These are phyloP conservation scores for Selene dorsalis DNA, from an alignment of 2,797 vertebrate genomes.

Conservation along the genomic window DNA sequence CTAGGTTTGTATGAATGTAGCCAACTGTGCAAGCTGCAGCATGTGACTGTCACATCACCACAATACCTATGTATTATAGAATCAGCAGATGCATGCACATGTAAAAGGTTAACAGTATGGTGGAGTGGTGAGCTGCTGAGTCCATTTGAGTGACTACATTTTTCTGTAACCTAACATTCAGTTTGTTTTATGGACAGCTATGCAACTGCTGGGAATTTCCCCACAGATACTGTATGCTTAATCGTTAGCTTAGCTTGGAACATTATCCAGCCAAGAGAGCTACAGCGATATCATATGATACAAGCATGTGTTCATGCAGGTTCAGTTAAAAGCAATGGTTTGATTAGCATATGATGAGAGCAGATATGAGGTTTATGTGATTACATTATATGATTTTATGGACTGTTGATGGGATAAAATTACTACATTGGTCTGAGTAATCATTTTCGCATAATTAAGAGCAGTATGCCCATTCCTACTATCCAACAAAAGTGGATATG, in stretches of 20 bases:
- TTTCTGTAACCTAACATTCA: not conserved
- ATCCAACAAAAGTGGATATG: slow-evolving; percentile 41
- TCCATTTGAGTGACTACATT: not conserved
- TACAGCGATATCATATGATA: slow-evolving; percentile 5
- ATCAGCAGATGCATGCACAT: slow-evolving; percentile 8
- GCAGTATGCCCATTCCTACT: slow-evolving; percentile 36
- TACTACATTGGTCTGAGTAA: slow-evolving; percentile 10
- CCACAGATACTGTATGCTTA: not conserved
- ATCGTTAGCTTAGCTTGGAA: not conserved
- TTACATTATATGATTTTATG: slow-evolving; percentile 20
- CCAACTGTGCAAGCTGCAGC: slow-evolving; percentile 11
- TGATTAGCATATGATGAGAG: slow-evolving; percentile 19
- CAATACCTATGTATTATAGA: slow-evolving; percentile 13
- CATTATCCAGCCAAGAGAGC: not conserved
- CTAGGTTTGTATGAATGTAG: slow-evolving; percentile 17
- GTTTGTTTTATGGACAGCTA: not conserved
- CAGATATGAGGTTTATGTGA: slow-evolving; percentile 21
- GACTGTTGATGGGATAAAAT: slow-evolving; percentile 29
- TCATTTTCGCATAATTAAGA: slow-evolving; percentile 45
- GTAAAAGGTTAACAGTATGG: not conserved
- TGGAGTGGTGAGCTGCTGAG: not conserved
- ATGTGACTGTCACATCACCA: not conserved
- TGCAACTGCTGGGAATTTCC: not conserved
- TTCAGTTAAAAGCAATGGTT: slow-evolving; percentile 30
- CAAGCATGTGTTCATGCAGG: slow-evolving; percentile 42